These are phyloP conservation scores for Malacosoma neustria DNA, from an alignment of 2,888 invertebrate species.

Conservation along the genomic window DNA sequence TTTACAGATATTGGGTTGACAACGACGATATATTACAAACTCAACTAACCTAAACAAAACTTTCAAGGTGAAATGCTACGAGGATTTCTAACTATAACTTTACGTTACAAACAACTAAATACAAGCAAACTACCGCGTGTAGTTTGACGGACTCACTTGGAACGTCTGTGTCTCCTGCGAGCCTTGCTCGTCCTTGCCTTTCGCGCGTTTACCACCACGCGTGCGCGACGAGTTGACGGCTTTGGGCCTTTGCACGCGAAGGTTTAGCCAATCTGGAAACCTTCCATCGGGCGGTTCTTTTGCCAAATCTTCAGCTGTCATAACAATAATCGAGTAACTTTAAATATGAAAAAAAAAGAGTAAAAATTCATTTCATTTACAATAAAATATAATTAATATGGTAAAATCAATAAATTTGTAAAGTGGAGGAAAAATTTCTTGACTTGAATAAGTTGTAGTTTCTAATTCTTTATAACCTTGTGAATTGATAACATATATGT, in stretches of 20 bases:
- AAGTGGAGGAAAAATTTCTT: too few relatives aligned
- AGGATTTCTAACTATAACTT: slow-evolving; percentile 14
- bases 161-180: slow-evolving; percentile 40
- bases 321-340: too few relatives aligned
- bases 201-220: slow-evolving; percentile 50
- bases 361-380: too few relatives aligned
- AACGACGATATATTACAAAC: too few relatives aligned
- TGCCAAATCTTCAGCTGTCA: slow-evolving; percentile 62
- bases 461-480: too few relatives aligned
- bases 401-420: too few relatives aligned
- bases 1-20: too few relatives aligned
- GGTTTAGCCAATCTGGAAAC: slow-evolving; percentile 60
- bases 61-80: slow-evolving; percentile 19
- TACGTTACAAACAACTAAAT: slow-evolving; percentile 15
- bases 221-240: slow-evolving; percentile 38
- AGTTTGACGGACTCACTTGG: slow-evolving; percentile 42
- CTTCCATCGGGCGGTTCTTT: slow-evolving; percentile 59
- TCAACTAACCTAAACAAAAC: slow-evolving; percentile 21
- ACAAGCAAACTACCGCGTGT: slow-evolving; percentile 20
- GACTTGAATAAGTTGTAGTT: too few relatives aligned
- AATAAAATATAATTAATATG: too few relatives aligned
- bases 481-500: too few relatives aligned
- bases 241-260: slow-evolving; percentile 56
- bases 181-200: slow-evolving; percentile 27
- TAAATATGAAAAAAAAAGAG: too few relatives aligned